Conservation (phyloP, 2,797 vertebrate genomes). For the Taeniopygia guttata region DNA sequence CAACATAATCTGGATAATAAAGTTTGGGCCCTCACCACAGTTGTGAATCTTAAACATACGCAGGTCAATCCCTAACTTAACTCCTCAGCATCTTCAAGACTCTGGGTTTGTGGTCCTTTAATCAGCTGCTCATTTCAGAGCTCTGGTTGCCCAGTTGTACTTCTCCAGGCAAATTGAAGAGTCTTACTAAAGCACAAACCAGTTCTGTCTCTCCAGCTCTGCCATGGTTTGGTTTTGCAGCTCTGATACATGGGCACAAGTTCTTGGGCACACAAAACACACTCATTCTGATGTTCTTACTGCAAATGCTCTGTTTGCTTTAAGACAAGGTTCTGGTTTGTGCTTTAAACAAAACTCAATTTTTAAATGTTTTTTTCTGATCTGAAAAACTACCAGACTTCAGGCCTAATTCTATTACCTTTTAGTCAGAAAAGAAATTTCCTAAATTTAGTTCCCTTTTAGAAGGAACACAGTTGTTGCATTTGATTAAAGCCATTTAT, state of each 20-base stretch:
- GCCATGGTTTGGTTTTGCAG: background rate
- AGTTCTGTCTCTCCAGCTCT: background rate
- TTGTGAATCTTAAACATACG: accelerated
- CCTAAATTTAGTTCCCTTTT: background rate
- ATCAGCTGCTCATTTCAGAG: background rate
- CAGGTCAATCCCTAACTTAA: background rate
- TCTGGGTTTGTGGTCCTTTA: accelerated
- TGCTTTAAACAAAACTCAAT: background rate
- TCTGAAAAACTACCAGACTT: background rate
- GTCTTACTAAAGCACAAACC: background rate
- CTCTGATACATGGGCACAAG: background rate
- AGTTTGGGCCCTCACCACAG: background rate
- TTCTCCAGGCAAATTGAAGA: background rate
- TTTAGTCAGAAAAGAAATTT: background rate
- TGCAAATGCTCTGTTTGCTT: background rate
- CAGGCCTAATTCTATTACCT: background rate
- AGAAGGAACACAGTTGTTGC: background rate
- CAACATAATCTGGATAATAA: background rate
- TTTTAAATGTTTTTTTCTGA: background rate
- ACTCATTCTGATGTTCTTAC: background rate
- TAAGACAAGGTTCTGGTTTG: background rate
- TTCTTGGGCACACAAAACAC: background rate
- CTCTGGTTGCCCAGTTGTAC: background rate
- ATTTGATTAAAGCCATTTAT: background rate
- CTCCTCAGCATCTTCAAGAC: background rate